phyloP scores from a whole-genome alignment of 64 coral and sea anemone species.

The Montipora sp. region DNA sequence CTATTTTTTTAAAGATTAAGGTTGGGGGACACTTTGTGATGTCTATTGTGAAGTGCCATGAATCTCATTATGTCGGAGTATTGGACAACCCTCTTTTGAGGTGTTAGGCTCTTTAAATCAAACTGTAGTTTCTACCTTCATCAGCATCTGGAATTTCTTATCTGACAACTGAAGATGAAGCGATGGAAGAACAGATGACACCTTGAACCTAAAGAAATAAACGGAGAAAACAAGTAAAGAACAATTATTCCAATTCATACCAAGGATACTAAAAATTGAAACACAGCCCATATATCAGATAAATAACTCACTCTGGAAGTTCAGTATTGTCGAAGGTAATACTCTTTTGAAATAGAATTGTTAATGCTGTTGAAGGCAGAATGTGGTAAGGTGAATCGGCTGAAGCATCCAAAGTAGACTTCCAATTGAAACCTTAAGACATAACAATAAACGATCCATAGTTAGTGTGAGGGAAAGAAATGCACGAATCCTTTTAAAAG shows the following conservation, averaged over 20 bases:
- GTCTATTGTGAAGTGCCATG: too few species aligned
- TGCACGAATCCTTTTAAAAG: not conserved
- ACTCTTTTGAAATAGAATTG: slow-evolving; percentile 71
- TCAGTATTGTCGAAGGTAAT: slow-evolving; percentile 75
- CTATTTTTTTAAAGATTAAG: too few species aligned
- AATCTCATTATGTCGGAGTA: too few species aligned
- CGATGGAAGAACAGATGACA: slow-evolving; percentile 73
- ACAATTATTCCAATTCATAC: too few species aligned
- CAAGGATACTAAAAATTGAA: too few species aligned
- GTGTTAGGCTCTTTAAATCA: too few species aligned
- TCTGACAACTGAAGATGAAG: slow-evolving; percentile 87
- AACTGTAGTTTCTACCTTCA: slow-evolving; percentile 66
- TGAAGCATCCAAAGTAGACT: slow-evolving; percentile 33
- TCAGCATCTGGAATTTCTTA: slow-evolving; percentile 81
- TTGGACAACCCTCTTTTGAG: too few species aligned
- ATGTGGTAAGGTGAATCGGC: slow-evolving; percentile 73
- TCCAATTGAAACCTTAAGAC: slow-evolving; percentile 82
- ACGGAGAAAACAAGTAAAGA: too few species aligned
- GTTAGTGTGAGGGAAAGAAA: not conserved
- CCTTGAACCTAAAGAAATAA: slow-evolving; percentile 61
- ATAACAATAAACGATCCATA: not conserved
- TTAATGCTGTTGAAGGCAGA: slow-evolving; percentile 75
- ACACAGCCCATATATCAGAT: not conserved
- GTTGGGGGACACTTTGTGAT: too few species aligned
- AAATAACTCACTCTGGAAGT: slow-evolving; percentile 85